Percentiles rank a stretch among this genome's conserved stretches.
Conservation (phyloP, 2,888 invertebrate genomes). For the Idaea aversata region DNA sequence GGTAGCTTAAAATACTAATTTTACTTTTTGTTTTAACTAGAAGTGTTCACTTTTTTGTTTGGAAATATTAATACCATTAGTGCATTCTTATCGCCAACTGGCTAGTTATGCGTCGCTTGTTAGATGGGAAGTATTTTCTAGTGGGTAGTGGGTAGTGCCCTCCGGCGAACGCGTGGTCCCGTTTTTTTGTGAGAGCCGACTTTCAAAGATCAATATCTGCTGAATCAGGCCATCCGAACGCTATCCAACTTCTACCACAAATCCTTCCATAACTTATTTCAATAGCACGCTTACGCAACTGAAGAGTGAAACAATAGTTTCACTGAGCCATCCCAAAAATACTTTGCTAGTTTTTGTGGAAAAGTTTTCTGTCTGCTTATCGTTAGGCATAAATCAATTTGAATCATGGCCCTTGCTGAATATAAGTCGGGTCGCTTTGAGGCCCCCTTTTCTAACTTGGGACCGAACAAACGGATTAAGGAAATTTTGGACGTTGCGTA, state of each 20-base stretch:
- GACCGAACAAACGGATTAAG: conserved; percentile 61
- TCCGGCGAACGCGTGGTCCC: conserved; percentile 26
- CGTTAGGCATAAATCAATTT: conserved; percentile 74
- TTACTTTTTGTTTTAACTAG: no score
- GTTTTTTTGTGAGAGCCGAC: conserved; percentile 51
- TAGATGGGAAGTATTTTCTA: conserved; percentile 22
- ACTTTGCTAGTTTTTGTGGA: conserved; percentile 38
- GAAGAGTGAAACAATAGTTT: conserved; percentile 59
- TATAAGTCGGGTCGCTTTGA: conserved; percentile 61
- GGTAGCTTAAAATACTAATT: no score
- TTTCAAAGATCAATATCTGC: conserved; percentile 67
- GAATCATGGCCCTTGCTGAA: conserved; percentile 57
- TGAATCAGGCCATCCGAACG: conserved; percentile 66
- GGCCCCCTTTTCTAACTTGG: conserved; percentile 67
- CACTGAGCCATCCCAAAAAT: conserved; percentile 40
- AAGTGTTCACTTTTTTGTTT: no score
- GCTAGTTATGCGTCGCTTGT: neutral
- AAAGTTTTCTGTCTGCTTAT: conserved; percentile 69
- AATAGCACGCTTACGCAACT: conserved; percentile 52
- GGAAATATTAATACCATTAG: neutral
- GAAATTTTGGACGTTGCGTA: conserved; percentile 68
- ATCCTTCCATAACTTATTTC: conserved; percentile 63
- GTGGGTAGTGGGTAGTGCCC: conserved; percentile 41
- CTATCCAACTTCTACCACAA: conserved; percentile 41
- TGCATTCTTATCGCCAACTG: neutral